phyloP scores from a whole-genome alignment of 1,140 invertebrate species.

The Cepaea nemoralis region DNA sequence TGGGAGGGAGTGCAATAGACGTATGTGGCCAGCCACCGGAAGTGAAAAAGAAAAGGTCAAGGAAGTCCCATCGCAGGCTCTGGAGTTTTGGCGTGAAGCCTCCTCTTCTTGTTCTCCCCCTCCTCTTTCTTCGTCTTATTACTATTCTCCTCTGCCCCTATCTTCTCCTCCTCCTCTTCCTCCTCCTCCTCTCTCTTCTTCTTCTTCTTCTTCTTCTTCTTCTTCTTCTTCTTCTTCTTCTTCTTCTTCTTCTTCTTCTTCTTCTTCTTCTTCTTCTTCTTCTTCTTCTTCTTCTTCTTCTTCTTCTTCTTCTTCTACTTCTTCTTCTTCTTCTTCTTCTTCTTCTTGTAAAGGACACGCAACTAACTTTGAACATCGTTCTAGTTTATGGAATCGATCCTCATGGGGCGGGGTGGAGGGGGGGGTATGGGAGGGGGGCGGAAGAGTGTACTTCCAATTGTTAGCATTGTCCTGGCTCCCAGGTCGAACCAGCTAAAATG shows the following conservation, averaged over 20 bases:
- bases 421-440: too few species aligned
- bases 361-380: not conserved
- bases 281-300: conserved; percentile 35
- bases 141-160: not conserved
- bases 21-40: too few species aligned
- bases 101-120: not conserved
- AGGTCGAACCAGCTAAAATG: too few species aligned
- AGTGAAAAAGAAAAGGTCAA: not conserved
- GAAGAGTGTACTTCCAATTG: too few species aligned
- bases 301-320: conserved; percentile 15
- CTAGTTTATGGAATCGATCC: too few species aligned
- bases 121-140: too few species aligned
- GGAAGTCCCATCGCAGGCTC: not conserved
- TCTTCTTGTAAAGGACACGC: too few species aligned
- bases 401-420: too few species aligned
- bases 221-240: not conserved
- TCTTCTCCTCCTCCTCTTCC: not conserved
- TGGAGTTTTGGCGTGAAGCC: not conserved
- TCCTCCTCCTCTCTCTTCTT: not conserved
- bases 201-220: conserved; percentile 2
- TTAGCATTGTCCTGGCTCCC: too few species aligned
- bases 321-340: conserved; percentile 28
- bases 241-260: not conserved
- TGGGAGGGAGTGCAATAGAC: too few species aligned
- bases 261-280: not conserved